Evolutionary conservation across 2,113 vertebrate genomes (phyloP).

Genomic region (Rana temporaria): DNA sequence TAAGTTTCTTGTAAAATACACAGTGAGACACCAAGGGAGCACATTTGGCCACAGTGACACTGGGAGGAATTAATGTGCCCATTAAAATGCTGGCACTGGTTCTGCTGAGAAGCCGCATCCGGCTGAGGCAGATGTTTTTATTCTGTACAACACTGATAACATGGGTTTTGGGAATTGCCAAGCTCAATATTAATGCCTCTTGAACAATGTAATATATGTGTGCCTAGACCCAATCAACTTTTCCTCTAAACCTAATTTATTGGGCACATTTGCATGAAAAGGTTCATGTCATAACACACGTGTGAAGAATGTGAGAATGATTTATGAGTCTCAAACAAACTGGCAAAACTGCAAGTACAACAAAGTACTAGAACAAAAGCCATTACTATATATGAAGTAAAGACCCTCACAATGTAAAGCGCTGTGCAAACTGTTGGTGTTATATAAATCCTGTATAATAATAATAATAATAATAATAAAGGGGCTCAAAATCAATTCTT

Average conservation of each 20-base stretch:
- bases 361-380: conserved; percentile 17
- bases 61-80: conserved; percentile 26
- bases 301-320: conserved; percentile 35
- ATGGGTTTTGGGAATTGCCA: conserved; percentile 21
- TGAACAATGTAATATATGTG: conserved; percentile 14
- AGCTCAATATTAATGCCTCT: conserved; percentile 25
- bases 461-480: too few relatives aligned
- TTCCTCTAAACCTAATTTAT: conserved; percentile 33
- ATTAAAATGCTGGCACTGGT: conserved; percentile 27
- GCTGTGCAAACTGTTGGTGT: too few relatives aligned
- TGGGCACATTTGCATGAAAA: conserved; percentile 41
- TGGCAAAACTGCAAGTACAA: conserved; percentile 36
- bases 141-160: conserved; percentile 24
- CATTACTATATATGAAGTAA: neutral
- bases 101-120: neutral
- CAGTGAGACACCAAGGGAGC: neutral
- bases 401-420: too few relatives aligned
- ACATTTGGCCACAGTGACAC: neutral
- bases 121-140: conserved; percentile 43
- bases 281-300: conserved; percentile 30
- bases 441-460: too few relatives aligned
- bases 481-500: too few relatives aligned
- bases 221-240: neutral
- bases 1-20: too few relatives aligned
- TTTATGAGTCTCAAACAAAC: conserved; percentile 33